Conservation (phyloP, 2,888 invertebrate species). For the Nomada ruficornis region DNA sequence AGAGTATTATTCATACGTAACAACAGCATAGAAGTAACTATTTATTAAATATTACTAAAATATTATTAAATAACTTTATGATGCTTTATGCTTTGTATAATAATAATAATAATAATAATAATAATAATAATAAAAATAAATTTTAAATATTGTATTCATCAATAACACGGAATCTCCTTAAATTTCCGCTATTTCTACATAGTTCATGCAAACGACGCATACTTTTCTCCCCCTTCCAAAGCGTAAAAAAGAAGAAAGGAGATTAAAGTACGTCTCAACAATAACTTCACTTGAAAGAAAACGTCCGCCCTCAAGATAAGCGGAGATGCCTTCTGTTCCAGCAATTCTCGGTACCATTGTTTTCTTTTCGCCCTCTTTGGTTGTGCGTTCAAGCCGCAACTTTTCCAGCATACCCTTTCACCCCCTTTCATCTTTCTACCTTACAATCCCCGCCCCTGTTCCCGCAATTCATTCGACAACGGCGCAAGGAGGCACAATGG, state of each 20-base stretch:
- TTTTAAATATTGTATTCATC: no score
- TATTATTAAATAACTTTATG: no score
- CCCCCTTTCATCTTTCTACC: slow-evolving; percentile 6
- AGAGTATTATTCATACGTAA: no score
- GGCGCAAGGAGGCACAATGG: slow-evolving; percentile 16
- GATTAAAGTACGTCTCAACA: neutral
- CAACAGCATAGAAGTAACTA: no score
- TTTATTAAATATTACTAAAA: no score
- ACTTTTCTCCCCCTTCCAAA: neutral
- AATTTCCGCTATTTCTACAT: neutral
- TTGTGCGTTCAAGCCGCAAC: slow-evolving; percentile 2
- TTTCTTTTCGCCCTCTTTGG: slow-evolving; percentile 10
- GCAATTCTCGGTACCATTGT: slow-evolving; percentile 28
- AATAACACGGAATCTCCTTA: no score
- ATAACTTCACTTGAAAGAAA: neutral
- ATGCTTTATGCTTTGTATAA: no score
- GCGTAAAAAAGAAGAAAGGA: neutral
- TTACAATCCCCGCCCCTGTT: neutral
- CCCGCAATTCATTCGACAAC: slow-evolving; percentile 10
- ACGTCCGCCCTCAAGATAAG: neutral
- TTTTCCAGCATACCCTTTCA: slow-evolving; percentile 8
- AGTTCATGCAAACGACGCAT: neutral
- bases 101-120: no score
- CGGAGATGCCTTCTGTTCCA: slow-evolving; percentile 3
- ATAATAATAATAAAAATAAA: no score